Percentiles rank a stretch among this genome's conserved stretches.
Conservation (phyloP, 2,888 invertebrate genomes). For the Agapostemon virescens region DNA sequence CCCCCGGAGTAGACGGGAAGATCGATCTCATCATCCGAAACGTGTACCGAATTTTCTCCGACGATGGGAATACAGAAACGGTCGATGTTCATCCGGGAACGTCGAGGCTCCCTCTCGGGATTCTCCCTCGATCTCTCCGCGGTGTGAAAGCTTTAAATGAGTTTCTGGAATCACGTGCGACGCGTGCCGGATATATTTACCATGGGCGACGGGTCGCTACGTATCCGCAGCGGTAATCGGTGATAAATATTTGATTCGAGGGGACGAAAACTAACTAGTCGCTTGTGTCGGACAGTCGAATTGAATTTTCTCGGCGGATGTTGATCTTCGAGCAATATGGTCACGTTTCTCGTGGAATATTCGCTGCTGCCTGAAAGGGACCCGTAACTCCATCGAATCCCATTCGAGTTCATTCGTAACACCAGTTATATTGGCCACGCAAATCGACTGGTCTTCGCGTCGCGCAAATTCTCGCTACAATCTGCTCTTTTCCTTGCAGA, state of each 20-base stretch:
- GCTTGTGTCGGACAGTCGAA: background rate
- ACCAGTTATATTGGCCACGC: background rate
- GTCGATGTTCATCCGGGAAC: conserved; percentile 10
- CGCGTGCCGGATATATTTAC: conserved; percentile 57
- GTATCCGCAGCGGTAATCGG: conserved; percentile 10
- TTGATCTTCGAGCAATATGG: conserved; percentile 5
- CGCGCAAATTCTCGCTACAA: background rate
- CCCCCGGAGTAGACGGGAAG: background rate
- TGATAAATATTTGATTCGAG: conserved; percentile 46
- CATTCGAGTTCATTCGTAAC: background rate
- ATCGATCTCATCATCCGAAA: conserved; percentile 21
- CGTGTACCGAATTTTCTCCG: conserved; percentile 29
- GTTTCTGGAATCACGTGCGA: conserved; percentile 50
- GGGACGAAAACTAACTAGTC: background rate
- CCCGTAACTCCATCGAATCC: background rate
- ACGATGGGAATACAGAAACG: conserved; percentile 9
- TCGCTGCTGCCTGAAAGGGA: background rate
- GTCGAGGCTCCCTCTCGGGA: conserved; percentile 39
- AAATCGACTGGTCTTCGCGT: background rate
- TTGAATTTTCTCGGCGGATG: conserved; percentile 12
- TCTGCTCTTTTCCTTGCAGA: background rate
- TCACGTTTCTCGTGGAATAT: background rate
- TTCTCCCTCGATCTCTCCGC: conserved; percentile 27
- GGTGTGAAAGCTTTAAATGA: conserved; percentile 48
- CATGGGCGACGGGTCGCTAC: conserved; percentile 6